A percentile compares a stretch with the other conserved stretches of the same genome.
Conservation (phyloP, 2,797 vertebrate species). For the Microchirus variegatus region DNA sequence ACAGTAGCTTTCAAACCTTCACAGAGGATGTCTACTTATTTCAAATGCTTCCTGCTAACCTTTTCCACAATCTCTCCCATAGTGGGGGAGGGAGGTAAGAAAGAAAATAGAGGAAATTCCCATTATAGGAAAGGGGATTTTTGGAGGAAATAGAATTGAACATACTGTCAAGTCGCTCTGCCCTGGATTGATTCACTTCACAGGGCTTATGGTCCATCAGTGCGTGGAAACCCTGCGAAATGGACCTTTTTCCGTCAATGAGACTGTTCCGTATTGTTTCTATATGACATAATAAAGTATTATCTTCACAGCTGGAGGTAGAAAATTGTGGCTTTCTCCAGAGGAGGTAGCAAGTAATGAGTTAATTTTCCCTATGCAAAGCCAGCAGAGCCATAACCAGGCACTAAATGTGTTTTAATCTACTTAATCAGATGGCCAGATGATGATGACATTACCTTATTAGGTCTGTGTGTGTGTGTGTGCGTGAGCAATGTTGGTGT, state of each 20-base stretch:
- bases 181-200: conserved; percentile 48
- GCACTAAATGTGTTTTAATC: conserved; percentile 55
- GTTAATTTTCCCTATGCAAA: conserved; percentile 13
- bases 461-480: conserved; percentile 15
- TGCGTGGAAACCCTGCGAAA: conserved; percentile 37
- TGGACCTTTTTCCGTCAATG: conserved; percentile 5
- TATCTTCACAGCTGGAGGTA: background rate
- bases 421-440: conserved; percentile 51
- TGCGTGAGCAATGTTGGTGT: background rate
- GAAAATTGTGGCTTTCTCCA: background rate
- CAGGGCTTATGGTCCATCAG: conserved; percentile 17
- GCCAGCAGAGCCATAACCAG: conserved; percentile 8
- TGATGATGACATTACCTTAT: conserved; percentile 59
- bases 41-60: conserved; percentile 19
- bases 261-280: conserved; percentile 4
- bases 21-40: conserved; percentile 29
- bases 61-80: conserved; percentile 20
- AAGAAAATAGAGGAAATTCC: conserved; percentile 44
- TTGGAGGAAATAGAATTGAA: conserved; percentile 67
- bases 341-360: conserved; percentile 14
- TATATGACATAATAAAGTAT: background rate
- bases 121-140: conserved; percentile 47
- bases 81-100: conserved; percentile 38
- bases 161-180: conserved; percentile 38
- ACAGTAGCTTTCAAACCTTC: conserved; percentile 16